Conservation (phyloP, 2,113 vertebrate genomes). For the Grantiella picta region DNA sequence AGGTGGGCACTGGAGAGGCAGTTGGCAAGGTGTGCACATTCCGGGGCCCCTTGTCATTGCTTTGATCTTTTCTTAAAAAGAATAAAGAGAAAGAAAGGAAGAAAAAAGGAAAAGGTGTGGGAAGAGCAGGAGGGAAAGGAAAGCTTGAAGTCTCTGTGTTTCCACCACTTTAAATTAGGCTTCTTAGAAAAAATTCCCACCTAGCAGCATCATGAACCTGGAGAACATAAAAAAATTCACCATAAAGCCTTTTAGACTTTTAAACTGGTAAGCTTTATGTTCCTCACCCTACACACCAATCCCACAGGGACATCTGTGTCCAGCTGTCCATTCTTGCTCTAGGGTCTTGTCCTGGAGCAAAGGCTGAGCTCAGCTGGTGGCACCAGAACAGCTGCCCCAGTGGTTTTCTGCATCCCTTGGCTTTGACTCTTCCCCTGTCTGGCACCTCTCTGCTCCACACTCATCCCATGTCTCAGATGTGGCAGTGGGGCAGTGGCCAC, state of each 20-base stretch:
- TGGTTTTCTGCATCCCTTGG: background rate
- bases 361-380: accelerated
- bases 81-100: background rate
- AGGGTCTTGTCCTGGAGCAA: accelerated
- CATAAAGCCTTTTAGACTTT: background rate
- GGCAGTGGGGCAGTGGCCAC: background rate
- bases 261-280: background rate
- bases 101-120: background rate
- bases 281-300: background rate
- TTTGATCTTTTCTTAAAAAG: background rate
- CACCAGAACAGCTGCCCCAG: background rate
- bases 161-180: accelerated
- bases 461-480: accelerated
- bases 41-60: accelerated
- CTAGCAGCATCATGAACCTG: background rate
- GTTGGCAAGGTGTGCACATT: too few species aligned
- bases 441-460: background rate
- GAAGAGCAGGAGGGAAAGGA: background rate
- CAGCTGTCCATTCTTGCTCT: background rate
- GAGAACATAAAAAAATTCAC: background rate
- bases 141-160: background rate
- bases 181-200: background rate
- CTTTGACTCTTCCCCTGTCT: background rate
- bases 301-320: background rate
- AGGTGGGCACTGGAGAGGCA: background rate